Percentiles rank a stretch among this genome's conserved stretches.
Evolutionary conservation across 2,113 vertebrate species (phyloP).

Genomic region (Tonatia bakeri): DNA sequence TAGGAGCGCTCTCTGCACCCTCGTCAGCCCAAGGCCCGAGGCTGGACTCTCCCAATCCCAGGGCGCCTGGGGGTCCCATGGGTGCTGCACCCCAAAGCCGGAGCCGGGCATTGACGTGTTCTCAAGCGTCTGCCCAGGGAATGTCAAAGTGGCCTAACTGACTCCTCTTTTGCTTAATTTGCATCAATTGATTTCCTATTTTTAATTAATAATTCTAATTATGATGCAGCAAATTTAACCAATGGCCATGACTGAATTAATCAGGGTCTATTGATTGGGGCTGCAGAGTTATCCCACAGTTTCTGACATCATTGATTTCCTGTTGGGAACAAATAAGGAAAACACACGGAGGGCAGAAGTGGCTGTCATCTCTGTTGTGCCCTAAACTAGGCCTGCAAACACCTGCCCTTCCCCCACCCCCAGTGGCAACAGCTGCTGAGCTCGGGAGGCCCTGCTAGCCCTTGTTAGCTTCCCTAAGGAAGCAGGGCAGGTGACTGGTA

Average conservation of each 20-base stretch:
- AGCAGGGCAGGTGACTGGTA: not conserved
- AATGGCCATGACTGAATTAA: conserved; percentile 86
- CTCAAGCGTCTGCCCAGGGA: conserved; percentile 75
- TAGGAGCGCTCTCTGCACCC: not conserved
- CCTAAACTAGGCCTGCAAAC: conserved; percentile 61
- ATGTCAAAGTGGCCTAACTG: conserved; percentile 88
- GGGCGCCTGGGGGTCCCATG: not conserved
- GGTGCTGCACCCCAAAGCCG: conserved; percentile 10
- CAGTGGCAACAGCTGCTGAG: not conserved
- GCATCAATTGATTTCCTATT: conserved; percentile 99
- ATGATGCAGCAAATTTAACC: conserved; percentile 94
- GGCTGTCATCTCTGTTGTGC: conserved; percentile 57
- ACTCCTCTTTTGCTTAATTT: conserved; percentile 89
- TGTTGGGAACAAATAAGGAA: conserved; percentile 79
- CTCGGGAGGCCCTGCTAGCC: not conserved
- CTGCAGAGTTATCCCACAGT: conserved; percentile 83
- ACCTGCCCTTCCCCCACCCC: conserved; percentile 43
- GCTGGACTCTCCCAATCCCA: not conserved
- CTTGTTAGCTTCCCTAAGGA: not conserved
- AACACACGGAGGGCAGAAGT: conserved; percentile 72
- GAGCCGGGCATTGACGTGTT: not conserved
- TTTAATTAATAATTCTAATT: conserved; percentile 99
- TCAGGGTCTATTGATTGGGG: conserved; percentile 84
- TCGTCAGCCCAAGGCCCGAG: not conserved
- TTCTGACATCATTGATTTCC: conserved; percentile 89